phyloP scores from a whole-genome alignment of 2,113 vertebrate genomes.

The Pedionomus torquatus region DNA sequence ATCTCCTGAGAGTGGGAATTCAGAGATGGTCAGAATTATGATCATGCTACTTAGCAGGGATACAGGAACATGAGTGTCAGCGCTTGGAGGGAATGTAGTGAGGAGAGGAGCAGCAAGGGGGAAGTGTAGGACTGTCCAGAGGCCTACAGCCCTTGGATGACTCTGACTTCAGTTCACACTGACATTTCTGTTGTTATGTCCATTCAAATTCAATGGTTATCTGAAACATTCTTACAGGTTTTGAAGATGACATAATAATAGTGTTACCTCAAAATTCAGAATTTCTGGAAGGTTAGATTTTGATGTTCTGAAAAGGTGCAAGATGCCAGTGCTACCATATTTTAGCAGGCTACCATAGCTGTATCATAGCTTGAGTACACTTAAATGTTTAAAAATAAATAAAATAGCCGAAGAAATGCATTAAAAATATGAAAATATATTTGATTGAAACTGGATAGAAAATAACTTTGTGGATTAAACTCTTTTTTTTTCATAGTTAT shows the following conservation, averaged over 20 bases:
- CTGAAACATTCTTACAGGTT: neutral
- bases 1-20: neutral
- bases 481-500: neutral
- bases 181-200: neutral
- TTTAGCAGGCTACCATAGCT: neutral
- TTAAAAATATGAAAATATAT: neutral
- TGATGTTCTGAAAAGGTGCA: neutral
- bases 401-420: neutral
- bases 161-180: neutral
- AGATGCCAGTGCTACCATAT: neutral
- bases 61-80: neutral
- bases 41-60: fast-evolving
- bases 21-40: neutral
- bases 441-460: neutral
- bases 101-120: conserved; percentile 17
- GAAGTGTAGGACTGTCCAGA: neutral
- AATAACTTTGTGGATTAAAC: neutral
- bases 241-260: neutral
- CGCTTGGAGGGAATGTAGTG: neutral
- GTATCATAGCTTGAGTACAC: neutral
- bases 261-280: neutral
- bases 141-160: neutral
- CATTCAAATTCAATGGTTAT: neutral
- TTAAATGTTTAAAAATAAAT: neutral
- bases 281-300: neutral